phyloP scores from a whole-genome alignment of 1,140 invertebrate species.

The Vanessa atalanta region DNA sequence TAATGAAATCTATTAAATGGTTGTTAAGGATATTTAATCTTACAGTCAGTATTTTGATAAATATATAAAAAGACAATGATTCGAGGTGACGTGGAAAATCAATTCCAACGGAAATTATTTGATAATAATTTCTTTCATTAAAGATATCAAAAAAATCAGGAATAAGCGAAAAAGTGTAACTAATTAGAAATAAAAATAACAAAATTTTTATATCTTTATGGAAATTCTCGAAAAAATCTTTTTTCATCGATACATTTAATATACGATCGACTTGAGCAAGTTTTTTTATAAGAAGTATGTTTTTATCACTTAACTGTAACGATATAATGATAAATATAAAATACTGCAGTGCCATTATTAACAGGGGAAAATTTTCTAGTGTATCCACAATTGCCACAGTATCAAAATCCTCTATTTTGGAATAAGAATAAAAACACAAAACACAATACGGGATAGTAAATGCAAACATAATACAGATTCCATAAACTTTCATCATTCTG shows the following conservation, averaged over 20 bases:
- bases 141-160: background rate
- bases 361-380: background rate
- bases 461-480: conserved; percentile 20
- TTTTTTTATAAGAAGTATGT: conserved; percentile 1
- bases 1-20: conserved; percentile 22
- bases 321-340: background rate
- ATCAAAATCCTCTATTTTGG: background rate
- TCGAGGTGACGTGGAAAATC: conserved; percentile 15
- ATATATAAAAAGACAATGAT: conserved; percentile 13
- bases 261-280: conserved; percentile 1
- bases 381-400: background rate
- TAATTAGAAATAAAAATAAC: conserved; percentile 8
- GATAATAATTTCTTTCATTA: background rate
- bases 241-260: background rate
- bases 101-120: conserved; percentile 1
- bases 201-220: background rate
- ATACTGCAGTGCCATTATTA: background rate
- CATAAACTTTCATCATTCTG: conserved; percentile 44
- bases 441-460: conserved; percentile 23
- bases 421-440: background rate
- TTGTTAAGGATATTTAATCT: conserved; percentile 24
- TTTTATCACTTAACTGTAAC: background rate
- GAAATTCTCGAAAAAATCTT: conserved; percentile 6
- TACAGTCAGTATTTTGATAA: conserved; percentile 24
- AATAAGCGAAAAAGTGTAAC: background rate